Evolutionary conservation across 2,797 vertebrate genomes (phyloP).

Genomic region (Gorsachius magnificus): DNA sequence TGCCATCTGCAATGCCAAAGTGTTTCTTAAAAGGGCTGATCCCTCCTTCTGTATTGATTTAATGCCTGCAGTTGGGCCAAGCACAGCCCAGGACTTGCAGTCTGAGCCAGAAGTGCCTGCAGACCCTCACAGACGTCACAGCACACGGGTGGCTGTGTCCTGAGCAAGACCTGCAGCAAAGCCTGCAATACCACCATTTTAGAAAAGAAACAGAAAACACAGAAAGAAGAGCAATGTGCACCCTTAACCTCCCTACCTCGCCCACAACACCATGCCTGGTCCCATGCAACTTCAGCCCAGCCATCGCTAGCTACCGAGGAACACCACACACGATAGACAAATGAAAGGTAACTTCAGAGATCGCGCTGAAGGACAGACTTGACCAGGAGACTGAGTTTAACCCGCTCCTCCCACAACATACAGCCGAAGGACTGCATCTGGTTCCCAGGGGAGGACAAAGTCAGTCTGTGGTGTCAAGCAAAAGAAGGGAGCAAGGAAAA

Average conservation of each 20-base stretch:
- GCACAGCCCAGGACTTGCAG: rapidly evolving
- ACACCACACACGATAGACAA: not conserved
- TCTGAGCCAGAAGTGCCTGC: not conserved
- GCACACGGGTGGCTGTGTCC: rapidly evolving
- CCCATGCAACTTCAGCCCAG: not conserved
- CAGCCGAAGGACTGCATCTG: not conserved
- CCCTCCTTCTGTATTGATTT: not conserved
- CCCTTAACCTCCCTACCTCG: not conserved
- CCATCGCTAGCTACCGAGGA: not conserved
- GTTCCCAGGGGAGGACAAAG: not conserved
- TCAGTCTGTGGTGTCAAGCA: not conserved
- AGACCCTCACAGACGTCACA: rapidly evolving
- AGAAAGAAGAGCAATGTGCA: not conserved
- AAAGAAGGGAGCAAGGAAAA: not conserved
- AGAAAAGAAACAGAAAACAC: not conserved
- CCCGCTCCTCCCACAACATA: not conserved
- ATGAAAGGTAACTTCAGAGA: not conserved
- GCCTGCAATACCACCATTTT: not conserved
- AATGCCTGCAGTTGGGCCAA: not conserved
- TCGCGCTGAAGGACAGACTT: not conserved
- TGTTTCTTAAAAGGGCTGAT: not conserved
- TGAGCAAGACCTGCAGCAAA: not conserved
- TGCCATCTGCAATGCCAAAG: not conserved
- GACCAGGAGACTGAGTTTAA: not conserved
- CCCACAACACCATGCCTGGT: rapidly evolving